Percentiles rank a stretch among this genome's conserved stretches.
phyloP scores from a whole-genome alignment of 2,888 invertebrate species.

The Caradrina kadenii region DNA sequence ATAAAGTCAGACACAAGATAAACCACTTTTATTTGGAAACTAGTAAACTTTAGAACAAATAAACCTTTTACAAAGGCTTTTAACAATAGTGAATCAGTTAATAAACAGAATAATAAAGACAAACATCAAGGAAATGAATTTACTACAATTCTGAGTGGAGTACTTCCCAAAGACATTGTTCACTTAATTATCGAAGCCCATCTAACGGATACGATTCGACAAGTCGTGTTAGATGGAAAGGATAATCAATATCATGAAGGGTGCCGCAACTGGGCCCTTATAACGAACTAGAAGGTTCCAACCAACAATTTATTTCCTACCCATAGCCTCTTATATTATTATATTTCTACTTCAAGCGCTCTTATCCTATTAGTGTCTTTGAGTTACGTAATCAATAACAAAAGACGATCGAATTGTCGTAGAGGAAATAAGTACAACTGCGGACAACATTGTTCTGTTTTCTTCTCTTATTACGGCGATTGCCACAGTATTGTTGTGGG shows the following conservation, averaged over 20 bases:
- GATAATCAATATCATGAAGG: constrained; percentile 64
- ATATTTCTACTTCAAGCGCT: constrained; percentile 60
- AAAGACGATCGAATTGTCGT: constrained; percentile 43
- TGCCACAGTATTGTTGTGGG: background rate
- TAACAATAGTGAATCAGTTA: background rate
- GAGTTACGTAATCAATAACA: constrained; percentile 63
- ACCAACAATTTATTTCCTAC: constrained; percentile 60
- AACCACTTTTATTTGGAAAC: background rate
- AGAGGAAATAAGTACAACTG: constrained; percentile 29
- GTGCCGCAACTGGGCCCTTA: constrained; percentile 54
- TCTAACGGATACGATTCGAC: constrained; percentile 22
- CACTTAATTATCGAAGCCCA: constrained; percentile 25
- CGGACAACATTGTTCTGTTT: constrained; percentile 10
- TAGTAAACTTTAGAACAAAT: background rate
- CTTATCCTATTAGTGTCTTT: constrained; percentile 66
- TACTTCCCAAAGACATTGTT: constrained; percentile 25
- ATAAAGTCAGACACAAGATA: background rate
- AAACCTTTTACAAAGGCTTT: background rate
- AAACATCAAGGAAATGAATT: background rate
- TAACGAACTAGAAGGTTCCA: constrained; percentile 57
- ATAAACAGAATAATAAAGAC: background rate
- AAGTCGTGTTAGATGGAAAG: constrained; percentile 31
- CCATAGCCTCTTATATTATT: constrained; percentile 47
- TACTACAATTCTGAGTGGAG: constrained; percentile 12
- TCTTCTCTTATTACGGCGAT: constrained; percentile 8